Evolutionary conservation across 2,888 invertebrate species (phyloP).

Genomic region (Lutraria lutraria): DNA sequence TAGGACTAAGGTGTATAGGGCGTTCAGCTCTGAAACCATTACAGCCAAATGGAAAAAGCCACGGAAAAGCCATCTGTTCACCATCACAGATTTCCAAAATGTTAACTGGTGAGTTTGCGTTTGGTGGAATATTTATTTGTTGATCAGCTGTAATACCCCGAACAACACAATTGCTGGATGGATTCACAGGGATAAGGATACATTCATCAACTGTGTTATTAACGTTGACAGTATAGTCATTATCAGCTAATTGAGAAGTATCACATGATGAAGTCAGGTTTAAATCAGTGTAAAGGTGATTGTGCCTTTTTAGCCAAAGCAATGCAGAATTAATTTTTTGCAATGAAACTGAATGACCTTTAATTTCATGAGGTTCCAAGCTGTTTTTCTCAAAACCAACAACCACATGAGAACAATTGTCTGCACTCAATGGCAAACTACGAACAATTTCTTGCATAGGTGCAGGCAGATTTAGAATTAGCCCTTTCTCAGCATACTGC

Average conservation of each 20-base stretch:
- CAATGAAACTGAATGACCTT: neutral
- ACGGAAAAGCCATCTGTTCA: slow-evolving; percentile 63
- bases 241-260: neutral
- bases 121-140: slow-evolving; percentile 12
- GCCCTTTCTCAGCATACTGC: slow-evolving; percentile 59
- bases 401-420: slow-evolving; percentile 9
- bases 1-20: slow-evolving; percentile 36
- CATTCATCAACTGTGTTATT: slow-evolving; percentile 40
- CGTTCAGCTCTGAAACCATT: slow-evolving; percentile 37
- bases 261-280: neutral
- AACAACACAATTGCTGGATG: slow-evolving; percentile 2
- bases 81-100: slow-evolving; percentile 41
- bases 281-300: slow-evolving; percentile 37
- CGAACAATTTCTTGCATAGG: neutral
- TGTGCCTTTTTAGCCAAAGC: slow-evolving; percentile 47
- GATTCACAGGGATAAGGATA: slow-evolving; percentile 40
- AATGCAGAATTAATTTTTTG: slow-evolving; percentile 3
- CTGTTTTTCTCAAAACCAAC: slow-evolving; percentile 10
- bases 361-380: neutral
- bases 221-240: neutral
- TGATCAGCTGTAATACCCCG: neutral
- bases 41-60: slow-evolving; percentile 61
- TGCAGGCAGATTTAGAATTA: slow-evolving; percentile 51
- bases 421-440: neutral
- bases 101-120: slow-evolving; percentile 36